Percentiles rank a stretch among this genome's conserved stretches.
Conservation (phyloP, 2,113 vertebrate species). For the Hyaena hyaena region DNA sequence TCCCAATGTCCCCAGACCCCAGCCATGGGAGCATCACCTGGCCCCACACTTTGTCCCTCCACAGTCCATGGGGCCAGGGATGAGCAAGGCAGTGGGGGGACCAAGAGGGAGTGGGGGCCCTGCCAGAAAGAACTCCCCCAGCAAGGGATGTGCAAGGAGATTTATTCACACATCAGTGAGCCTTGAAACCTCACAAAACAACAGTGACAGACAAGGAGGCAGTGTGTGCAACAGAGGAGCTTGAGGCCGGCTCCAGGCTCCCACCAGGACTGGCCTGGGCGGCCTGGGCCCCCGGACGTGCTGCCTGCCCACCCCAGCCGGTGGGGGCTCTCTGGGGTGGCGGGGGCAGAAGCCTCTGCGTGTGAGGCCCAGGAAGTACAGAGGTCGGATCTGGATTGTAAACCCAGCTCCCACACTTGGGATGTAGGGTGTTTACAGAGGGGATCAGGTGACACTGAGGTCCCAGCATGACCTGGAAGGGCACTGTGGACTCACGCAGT, state of each 20-base stretch:
- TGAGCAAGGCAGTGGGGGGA: not conserved
- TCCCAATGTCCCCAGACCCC: not conserved
- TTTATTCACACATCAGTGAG: not conserved
- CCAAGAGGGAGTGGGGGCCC: too few species aligned
- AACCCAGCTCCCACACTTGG: not conserved
- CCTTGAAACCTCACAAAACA: not conserved
- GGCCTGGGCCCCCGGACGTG: not conserved
- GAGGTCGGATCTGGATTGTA: not conserved
- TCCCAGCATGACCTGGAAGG: not conserved
- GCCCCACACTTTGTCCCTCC: not conserved
- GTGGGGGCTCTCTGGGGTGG: not conserved
- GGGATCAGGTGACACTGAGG: not conserved
- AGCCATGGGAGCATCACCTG: rapidly evolving
- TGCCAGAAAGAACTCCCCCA: not conserved
- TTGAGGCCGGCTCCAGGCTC: too few species aligned
- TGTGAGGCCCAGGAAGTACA: not conserved
- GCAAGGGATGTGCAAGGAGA: not conserved
- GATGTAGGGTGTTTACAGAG: not conserved
- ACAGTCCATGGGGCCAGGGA: not conserved
- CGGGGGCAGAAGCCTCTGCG: too few species aligned
- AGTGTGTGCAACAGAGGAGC: rapidly evolving
- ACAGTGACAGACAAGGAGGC: rapidly evolving
- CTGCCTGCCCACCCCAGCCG: rapidly evolving
- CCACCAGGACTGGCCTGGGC: rapidly evolving
- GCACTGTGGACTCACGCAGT: too few species aligned